Evolutionary conservation across 2,113 vertebrate genomes (phyloP), one percentile per base, ranked within the genome.

Genomic region (Tyto alba): DNA sequence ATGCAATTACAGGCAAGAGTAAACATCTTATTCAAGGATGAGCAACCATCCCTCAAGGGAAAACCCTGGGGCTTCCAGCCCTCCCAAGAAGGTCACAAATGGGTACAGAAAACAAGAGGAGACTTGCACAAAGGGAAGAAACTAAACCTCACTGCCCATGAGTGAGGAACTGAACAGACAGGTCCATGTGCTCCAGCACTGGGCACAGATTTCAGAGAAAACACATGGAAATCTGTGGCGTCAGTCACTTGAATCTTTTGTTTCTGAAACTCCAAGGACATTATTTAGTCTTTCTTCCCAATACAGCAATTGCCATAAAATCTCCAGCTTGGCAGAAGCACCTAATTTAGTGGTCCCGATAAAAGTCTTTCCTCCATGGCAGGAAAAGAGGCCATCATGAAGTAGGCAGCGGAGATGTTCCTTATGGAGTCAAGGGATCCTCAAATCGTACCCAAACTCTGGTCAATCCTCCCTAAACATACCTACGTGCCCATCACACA

Each of bases 1-100:
- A 38, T 86, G 92, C 93, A 97, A 96, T 96, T 95, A 96, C n/a
- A 92, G 89, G 48, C 62, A 94, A 94, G 88, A 94, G 95, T 96
- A 97, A 97, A 97, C 96, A 97, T 83, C 94, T 95, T 93, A 93
- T 96, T 95, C 92, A 96, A 93, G 69, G 86, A 96, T 97, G 96
- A 96, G 96, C 92, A 94, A 96, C 93, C 7, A 1, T 56, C 77
- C 92, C 96, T 92, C 66, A 93, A 93, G 96, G 86, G 95, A 93
- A 93, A 96, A 94, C 72, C 86, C 77, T 89, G 80, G 32, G 76
- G 92, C 94, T 96, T 94, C 78, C 94, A 96, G 84, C 89, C 84
- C 96, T 96, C 95, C 90, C 94, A 94, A 76, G 96, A 93, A 90
- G 92, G 96, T 96, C 96, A 95, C 69, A 92, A 92, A 90, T 66